Evolutionary conservation across 2,113 vertebrate species (phyloP).

Genomic region (Psittacula cyanocephala): DNA sequence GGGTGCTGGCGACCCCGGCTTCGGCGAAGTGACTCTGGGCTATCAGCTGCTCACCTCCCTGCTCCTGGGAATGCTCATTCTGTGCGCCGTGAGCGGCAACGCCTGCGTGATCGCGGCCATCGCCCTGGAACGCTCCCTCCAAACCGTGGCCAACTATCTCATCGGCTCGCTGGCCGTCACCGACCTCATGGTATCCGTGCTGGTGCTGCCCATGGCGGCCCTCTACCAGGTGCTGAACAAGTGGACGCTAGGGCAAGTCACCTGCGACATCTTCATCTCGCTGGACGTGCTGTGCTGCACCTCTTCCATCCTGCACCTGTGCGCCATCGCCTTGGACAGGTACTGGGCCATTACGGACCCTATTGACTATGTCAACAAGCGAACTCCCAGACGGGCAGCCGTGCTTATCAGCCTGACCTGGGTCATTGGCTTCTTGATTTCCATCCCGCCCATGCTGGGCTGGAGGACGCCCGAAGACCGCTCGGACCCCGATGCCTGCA

Average conservation of each 20-base stretch:
- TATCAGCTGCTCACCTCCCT: conserved; percentile 93
- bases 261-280: conserved; percentile 95
- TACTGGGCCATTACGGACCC: conserved; percentile 99
- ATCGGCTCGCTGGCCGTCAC: conserved; percentile 97
- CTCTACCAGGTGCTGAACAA: conserved; percentile 96
- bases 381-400: conserved; percentile 91
- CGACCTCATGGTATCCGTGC: conserved; percentile 97
- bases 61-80: conserved; percentile 87
- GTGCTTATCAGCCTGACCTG: conserved; percentile 93
- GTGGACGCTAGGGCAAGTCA: conserved; percentile 95
- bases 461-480: conserved; percentile 96
- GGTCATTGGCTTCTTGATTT: conserved; percentile 95
- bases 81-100: conserved; percentile 93
- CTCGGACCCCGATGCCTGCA: conserved; percentile 90
- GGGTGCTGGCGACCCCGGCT: conserved; percentile 61
- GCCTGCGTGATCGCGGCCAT: conserved; percentile 95
- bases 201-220: conserved; percentile 97
- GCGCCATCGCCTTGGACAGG: conserved; percentile 96
- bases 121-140: conserved; percentile 92
- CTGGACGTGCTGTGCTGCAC: conserved; percentile 97
- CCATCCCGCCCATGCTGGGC: conserved; percentile 97
- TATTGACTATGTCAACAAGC: conserved; percentile 96
- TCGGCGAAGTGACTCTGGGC: conserved; percentile 80
- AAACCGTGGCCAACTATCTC: conserved; percentile 97
- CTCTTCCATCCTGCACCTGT: conserved; percentile 97